phyloP scores from a whole-genome alignment of 2,797 vertebrate genomes.

The Parauchenoglanis punctatus region DNA sequence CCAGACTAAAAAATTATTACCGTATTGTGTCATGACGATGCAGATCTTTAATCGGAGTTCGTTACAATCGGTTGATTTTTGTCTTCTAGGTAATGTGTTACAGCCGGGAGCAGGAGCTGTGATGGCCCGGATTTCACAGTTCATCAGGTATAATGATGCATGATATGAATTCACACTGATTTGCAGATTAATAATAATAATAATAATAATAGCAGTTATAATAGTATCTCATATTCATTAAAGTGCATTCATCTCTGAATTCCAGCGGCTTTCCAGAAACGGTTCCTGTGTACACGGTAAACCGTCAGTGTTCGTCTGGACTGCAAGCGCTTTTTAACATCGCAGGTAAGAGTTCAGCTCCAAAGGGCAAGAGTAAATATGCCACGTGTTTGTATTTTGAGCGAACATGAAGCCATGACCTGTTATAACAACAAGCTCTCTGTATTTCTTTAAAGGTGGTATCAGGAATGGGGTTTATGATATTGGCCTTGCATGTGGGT shows the following conservation, averaged over 20 bases:
- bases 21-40: background rate
- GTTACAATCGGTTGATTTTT: background rate
- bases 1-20: background rate
- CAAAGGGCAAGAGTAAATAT: background rate
- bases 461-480: slow-evolving; percentile 87
- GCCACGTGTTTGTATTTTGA: background rate
- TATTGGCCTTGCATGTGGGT: slow-evolving; percentile 95
- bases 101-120: slow-evolving; percentile 89
- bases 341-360: slow-evolving; percentile 76
- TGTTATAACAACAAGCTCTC: background rate
- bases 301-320: slow-evolving; percentile 91
- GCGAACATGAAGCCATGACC: background rate
- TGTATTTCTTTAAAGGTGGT: slow-evolving; percentile 77
- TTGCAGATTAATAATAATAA: background rate
- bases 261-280: slow-evolving; percentile 87
- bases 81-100: slow-evolving; percentile 86
- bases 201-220: background rate
- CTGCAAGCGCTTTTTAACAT: slow-evolving; percentile 90
- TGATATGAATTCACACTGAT: background rate
- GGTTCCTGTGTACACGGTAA: slow-evolving; percentile 83
- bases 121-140: slow-evolving; percentile 85
- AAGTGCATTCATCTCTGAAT: slow-evolving; percentile 30
- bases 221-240: background rate
- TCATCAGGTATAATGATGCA: slow-evolving; percentile 80
- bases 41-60: background rate